Base-by-base conservation (phyloP, 2,113 vertebrate species). In the Cacatua alba region DNA sequence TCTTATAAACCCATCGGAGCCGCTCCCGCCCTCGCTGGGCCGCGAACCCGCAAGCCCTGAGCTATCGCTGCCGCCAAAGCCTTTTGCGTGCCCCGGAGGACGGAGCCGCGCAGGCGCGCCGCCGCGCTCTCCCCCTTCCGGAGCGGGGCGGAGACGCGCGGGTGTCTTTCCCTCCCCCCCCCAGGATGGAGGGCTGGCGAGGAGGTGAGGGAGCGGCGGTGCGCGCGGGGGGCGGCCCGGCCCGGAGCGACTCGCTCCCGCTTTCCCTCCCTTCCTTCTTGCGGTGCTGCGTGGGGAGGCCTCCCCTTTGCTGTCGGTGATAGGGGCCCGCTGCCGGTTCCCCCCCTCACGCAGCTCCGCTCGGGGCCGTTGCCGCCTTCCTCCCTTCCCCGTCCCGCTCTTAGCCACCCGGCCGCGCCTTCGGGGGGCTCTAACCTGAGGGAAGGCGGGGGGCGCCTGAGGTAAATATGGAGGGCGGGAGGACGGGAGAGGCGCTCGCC, bases 111-210 rank as follows among this genome's bases (percentile, higher is more conserved):
- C 65, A n/a, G 19, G 19, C 52, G 78, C 92, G 31, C 35, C 9
- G 15, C 64, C 41, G 9, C 67, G 8, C 65, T 3, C 28, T 7
- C 78, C 53, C 35, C 12, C 35, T 93, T 93, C 84, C 84, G 80
- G 88, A 23, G 37, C 7, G 62, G 76, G 79, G 79, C 44, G 82
- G 82, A 21, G 78, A 51, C 7, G 60, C 31, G 46, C 39, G n/a
- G 31, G 31, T 21, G 55, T n/a, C 20, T 19, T 57, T 57, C 17
- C 28, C 16, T 12, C 57, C 26, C 17, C 69, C 12, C 53, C 24
- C 13, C 69, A 87, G 88, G 62, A 94, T 95, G 95, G 94, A 88
- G 80, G 91, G 67, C 39, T 89, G 93, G 95, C 43, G 71, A 52
- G 95, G 88, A 91, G 95, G 95, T 89, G 90, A 94, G 94, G 29